A percentile compares a stretch with the other conserved stretches of the same genome.
Evolutionary conservation across 2,888 invertebrate genomes (phyloP).

Genomic region (Oligia strigilis): DNA sequence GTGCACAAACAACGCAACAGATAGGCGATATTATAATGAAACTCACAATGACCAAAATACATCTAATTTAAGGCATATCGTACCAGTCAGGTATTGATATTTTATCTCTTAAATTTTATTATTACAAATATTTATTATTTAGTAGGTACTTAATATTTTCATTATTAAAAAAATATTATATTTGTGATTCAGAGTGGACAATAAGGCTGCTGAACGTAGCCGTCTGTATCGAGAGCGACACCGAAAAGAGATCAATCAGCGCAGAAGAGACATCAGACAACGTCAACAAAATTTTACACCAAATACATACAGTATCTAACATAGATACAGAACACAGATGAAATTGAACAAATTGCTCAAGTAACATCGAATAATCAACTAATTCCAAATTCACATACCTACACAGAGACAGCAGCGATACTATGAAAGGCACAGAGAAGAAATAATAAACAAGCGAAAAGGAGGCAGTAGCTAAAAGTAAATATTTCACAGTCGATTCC

Average conservation of each 20-base stretch:
- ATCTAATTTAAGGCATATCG: not conserved
- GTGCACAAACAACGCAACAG: not conserved
- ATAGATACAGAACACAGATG: not conserved
- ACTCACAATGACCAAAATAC: not conserved
- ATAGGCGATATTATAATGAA: not conserved
- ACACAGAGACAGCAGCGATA: not conserved
- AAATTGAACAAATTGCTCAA: not conserved
- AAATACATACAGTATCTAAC: not conserved
- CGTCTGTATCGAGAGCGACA: not conserved
- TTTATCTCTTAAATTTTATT: too few species aligned
- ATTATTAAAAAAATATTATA: not conserved
- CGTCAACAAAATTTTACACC: not conserved
- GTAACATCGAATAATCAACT: not conserved
- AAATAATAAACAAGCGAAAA: too few species aligned
- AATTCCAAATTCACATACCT: not conserved
- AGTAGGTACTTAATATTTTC: not conserved
- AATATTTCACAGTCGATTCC: too few species aligned
- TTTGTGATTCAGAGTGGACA: not conserved
- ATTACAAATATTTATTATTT: not conserved
- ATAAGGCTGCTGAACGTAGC: not conserved
- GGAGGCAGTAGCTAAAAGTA: not conserved
- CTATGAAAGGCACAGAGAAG: too few species aligned
- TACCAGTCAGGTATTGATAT: not conserved
- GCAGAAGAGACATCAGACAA: not conserved
- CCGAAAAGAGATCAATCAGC: not conserved